Base-by-base conservation (phyloP, 30 jellyfish, hydroid and myxozoan genomes). In the Morbakka virulenta region DNA sequence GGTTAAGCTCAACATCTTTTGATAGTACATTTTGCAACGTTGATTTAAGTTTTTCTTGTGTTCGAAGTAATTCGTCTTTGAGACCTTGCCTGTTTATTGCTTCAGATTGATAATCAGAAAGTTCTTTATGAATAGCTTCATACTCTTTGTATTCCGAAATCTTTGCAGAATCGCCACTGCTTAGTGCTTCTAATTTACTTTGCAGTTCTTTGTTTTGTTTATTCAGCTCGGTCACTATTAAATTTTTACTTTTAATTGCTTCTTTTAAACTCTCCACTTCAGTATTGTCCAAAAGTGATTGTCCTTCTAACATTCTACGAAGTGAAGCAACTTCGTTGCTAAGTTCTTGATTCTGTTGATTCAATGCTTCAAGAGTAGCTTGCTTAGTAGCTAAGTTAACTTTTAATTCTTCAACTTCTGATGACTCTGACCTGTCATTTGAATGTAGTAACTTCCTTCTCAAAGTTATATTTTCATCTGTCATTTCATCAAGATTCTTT, bases 211-310 rank as follows among this genome's bases (percentile, higher is more conserved):
- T 81, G 63, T 88, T 80, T 68, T 88, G 97, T 25, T 52, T 67
- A 32, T 80, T 81, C n/a, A 80, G 72, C 68, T 88, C 97, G 11
- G 97, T 48, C 32, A 80, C 17, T 12, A 81, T 69, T 1, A 83
- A 51, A 67, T 72, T 87, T 28, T 87, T 87, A 1, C 86, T 64
- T 35, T 72, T 74, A 48, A 87, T 22, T 31, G 72, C 89, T 26
- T 87, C 94, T 36, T 80, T 83, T 68, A 87, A 68, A 28, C 83
- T 75, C 51, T 86, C 95, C 12, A 83, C 74, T 51, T 84, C 83
- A 20, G 89, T 74, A 31, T 69, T 63, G 57, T 76, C 89, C 57
- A 41, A 6, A 0, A 81, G 85, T 0, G 84, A 65, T 9, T 28
- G 17, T 24, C 76, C 95, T 52, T 30, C 35, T 22, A 50, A 49